Percentiles rank a stretch among this genome's conserved stretches.
phyloP scores from a whole-genome alignment of 2,797 vertebrate genomes.

The Nannoperca australis region DNA sequence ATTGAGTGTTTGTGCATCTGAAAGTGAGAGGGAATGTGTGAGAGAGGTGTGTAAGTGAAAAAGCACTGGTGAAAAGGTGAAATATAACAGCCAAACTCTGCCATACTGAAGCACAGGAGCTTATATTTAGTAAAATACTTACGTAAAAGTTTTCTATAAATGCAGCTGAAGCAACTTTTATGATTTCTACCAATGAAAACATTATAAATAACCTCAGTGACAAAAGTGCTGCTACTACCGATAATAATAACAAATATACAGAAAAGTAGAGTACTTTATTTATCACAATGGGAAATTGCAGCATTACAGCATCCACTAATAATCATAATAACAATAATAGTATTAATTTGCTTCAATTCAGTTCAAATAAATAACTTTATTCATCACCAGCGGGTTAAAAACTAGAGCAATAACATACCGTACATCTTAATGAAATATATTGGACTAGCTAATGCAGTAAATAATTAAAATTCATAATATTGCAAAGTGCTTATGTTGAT shows the following conservation, averaged over 20 bases:
- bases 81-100: conserved; percentile 25
- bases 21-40: conserved; percentile 37
- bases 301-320: background rate
- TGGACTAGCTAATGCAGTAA: background rate
- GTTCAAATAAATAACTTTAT: background rate
- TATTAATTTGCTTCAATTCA: background rate
- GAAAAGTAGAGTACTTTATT: background rate
- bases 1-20: conserved; percentile 30
- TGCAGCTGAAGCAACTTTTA: background rate
- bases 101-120: background rate
- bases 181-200: background rate
- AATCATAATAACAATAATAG: background rate
- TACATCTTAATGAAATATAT: background rate
- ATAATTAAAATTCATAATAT: background rate
- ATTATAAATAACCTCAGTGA: background rate
- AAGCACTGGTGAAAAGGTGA: conserved; percentile 45
- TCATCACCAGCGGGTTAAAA: background rate
- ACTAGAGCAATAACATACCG: background rate
- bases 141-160: conserved; percentile 11
- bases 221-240: background rate
- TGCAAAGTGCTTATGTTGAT: background rate
- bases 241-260: background rate
- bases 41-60: conserved; percentile 50
- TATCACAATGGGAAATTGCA: background rate
- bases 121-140: conserved; percentile 11